A percentile compares a stretch with the other conserved stretches of the same genome.
These are phyloP conservation scores for Macropus fuliginosus DNA, from an alignment of 2,797 vertebrate species.

Conservation along the genomic window DNA sequence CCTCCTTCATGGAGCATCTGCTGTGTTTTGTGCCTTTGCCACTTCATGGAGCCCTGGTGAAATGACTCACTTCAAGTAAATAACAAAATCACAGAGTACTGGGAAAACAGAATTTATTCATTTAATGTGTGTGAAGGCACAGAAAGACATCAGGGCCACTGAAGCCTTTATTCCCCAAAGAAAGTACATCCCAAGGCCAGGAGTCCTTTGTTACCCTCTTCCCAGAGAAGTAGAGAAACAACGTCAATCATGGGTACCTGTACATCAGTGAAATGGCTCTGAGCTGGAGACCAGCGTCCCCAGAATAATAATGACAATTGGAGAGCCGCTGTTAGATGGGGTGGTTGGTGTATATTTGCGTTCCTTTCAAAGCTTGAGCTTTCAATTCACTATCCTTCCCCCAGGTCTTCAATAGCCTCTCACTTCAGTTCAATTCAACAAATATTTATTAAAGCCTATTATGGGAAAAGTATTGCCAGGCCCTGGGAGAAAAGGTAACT, in stretches of 20 bases:
- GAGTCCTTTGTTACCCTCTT: background rate
- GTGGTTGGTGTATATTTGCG: background rate
- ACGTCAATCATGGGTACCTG: background rate
- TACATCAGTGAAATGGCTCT: background rate
- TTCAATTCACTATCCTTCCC: background rate
- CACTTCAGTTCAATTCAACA: background rate
- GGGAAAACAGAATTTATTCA: constrained; percentile 58
- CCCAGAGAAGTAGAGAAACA: background rate
- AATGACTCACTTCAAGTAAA: background rate
- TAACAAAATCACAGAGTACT: constrained; percentile 41
- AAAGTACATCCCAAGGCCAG: background rate
- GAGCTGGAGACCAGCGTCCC: background rate
- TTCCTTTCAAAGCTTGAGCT: background rate
- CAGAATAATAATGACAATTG: background rate
- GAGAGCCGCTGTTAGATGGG: background rate
- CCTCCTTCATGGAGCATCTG: constrained; percentile 66
- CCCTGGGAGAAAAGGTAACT: background rate
- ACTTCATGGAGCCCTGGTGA: constrained; percentile 51
- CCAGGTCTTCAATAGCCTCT: background rate
- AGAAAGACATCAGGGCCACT: background rate
- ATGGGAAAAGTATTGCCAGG: background rate
- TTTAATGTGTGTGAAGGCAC: background rate
- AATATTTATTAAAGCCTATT: background rate
- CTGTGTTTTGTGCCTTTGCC: constrained; percentile 66
- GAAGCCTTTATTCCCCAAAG: background rate